Percentiles rank a stretch among this genome's conserved stretches.
phyloP scores from a whole-genome alignment of 2,888 invertebrate species.

The Latheticus oryzae region DNA sequence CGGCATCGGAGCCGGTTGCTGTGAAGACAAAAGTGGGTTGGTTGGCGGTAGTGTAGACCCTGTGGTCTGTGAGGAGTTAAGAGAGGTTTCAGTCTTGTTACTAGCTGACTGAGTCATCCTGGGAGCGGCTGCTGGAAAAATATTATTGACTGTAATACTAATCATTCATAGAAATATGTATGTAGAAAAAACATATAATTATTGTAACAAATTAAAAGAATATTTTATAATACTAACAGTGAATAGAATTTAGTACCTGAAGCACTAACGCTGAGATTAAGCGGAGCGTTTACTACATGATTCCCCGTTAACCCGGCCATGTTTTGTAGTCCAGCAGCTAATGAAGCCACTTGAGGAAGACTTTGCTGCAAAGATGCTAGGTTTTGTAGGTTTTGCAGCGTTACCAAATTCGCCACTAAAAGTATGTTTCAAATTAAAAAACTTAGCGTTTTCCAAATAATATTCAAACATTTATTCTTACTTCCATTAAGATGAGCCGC shows the following conservation, averaged over 20 bases:
- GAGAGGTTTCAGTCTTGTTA: conserved; percentile 49
- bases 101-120: conserved; percentile 50
- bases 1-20: conserved; percentile 82
- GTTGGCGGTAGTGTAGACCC: conserved; percentile 50
- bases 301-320: conserved; percentile 67
- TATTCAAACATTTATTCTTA: conserved; percentile 63
- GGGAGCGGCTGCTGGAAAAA: conserved; percentile 51
- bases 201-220: conserved; percentile 38
- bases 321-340: conserved; percentile 74
- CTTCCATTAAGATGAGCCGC: conserved; percentile 75
- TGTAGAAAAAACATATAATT: conserved; percentile 28
- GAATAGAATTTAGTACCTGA: conserved; percentile 46
- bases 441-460: conserved; percentile 39
- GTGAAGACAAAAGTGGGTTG: conserved; percentile 70
- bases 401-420: conserved; percentile 79
- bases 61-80: conserved; percentile 48
- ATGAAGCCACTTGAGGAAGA: conserved; percentile 71
- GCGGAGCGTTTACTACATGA: conserved; percentile 79
- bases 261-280: conserved; percentile 79
- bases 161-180: conserved; percentile 27
- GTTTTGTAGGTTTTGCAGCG: conserved; percentile 83
- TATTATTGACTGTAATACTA: conserved; percentile 26
- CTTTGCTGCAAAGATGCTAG: conserved; percentile 79
- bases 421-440: conserved; percentile 33
- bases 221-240: no score